A percentile compares a stretch with the other conserved stretches of the same genome.
Conservation (phyloP, 2,888 invertebrate species). For the Anorthoa munda region DNA sequence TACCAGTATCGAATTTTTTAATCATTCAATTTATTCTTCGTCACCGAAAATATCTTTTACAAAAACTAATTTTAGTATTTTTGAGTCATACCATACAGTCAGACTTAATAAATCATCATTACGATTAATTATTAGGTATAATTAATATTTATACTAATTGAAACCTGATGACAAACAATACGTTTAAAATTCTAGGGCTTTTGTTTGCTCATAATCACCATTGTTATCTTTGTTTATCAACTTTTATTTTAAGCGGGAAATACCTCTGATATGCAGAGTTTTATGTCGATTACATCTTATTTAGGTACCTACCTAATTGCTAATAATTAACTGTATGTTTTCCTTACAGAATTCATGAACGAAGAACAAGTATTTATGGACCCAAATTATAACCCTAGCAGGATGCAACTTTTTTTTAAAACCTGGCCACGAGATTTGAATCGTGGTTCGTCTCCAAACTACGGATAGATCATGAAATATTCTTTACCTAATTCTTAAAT, state of each 20-base stretch:
- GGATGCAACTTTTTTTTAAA: no score
- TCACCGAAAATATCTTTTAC: background rate
- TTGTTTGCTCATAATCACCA: constrained; percentile 13
- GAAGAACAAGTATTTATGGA: background rate
- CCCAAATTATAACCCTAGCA: no score
- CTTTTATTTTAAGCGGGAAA: constrained; percentile 36
- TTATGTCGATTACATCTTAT: background rate
- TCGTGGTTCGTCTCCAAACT: no score
- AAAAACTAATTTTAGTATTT: background rate
- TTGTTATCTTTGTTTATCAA: constrained; percentile 30
- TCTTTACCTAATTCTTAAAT: no score
- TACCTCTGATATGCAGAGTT: constrained; percentile 26
- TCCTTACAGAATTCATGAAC: background rate
- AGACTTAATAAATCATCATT: background rate
- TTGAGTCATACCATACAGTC: background rate
- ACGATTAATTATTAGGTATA: constrained; percentile 9
- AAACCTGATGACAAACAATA: constrained; percentile 25
- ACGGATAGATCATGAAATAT: no score
- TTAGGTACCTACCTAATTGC: background rate
- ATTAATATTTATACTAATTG: constrained; percentile 21
- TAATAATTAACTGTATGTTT: background rate
- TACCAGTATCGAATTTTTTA: background rate
- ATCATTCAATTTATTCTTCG: background rate
- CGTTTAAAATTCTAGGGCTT: background rate
- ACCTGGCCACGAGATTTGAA: no score